Evolutionary conservation across 1,140 invertebrate genomes (phyloP).

Genomic region (Trigoniulus corallinus): DNA sequence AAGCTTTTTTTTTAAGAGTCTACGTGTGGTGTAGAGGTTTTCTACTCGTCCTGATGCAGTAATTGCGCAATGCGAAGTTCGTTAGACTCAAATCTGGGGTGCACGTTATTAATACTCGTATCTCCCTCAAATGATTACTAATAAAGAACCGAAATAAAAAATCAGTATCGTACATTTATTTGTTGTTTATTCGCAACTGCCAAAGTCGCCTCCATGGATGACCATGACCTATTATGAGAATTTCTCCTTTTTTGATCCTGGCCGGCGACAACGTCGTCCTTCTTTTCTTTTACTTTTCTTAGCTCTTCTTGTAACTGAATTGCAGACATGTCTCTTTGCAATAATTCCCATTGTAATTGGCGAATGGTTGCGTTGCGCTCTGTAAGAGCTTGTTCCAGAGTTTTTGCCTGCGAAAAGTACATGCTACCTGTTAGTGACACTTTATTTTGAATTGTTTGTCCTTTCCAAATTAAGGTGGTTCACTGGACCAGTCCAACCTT

Average conservation of each 20-base stretch:
- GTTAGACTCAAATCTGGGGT: no score
- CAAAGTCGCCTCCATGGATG: conserved; percentile 2
- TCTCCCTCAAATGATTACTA: no score
- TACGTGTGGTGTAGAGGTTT: no score
- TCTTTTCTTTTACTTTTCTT: background rate
- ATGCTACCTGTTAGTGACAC: background rate
- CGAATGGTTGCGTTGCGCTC: conserved; percentile 18
- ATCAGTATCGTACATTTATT: no score
- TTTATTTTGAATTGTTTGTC: background rate
- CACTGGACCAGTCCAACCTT: no score
- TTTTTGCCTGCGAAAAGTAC: conserved; percentile 22
- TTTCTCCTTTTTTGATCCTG: background rate
- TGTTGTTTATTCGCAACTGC: no score
- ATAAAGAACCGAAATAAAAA: no score
- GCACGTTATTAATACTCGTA: no score
- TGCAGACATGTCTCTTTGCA: conserved; percentile 9
- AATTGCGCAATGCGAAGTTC: no score
- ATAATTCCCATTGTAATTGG: conserved; percentile 13
- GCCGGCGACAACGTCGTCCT: background rate
- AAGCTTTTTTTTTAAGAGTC: no score
- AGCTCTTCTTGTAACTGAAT: background rate
- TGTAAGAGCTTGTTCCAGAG: conserved; percentile 21
- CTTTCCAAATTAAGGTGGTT: no score
- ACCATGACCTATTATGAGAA: background rate
- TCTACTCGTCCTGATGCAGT: no score